A percentile compares a stretch with the other conserved stretches of the same genome.
Evolutionary conservation across 2,888 invertebrate species (phyloP).

Genomic region (Spatulosminthurus flaviceps): DNA sequence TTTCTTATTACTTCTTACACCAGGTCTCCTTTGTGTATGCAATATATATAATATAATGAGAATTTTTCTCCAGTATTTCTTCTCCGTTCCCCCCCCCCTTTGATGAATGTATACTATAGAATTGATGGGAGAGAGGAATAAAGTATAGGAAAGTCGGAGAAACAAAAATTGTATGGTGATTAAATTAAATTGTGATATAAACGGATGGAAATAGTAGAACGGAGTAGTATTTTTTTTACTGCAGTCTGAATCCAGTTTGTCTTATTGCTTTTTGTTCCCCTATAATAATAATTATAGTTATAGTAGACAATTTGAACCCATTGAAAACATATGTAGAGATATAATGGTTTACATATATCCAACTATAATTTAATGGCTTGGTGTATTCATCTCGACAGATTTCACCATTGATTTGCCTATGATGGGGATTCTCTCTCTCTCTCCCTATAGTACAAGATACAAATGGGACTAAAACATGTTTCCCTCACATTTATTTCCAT

Average conservation of each 20-base stretch:
- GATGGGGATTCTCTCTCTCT: too few relatives aligned
- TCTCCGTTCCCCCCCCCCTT: neutral
- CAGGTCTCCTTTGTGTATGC: too few relatives aligned
- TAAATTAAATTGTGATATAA: constrained; percentile 30
- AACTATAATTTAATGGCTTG: constrained; percentile 3
- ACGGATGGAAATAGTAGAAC: too few relatives aligned
- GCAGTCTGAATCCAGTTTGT: neutral
- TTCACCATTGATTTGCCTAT: constrained; percentile 10
- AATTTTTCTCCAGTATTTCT: neutral
- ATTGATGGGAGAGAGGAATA: neutral
- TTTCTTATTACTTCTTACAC: too few relatives aligned
- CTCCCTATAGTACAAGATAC: neutral
- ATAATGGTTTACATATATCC: neutral
- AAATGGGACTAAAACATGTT: neutral
- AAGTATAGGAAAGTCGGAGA: neutral
- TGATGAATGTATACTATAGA: neutral
- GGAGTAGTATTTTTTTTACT: neutral
- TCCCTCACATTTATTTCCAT: neutral
- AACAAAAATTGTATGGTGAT: constrained; percentile 26
- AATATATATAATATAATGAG: neutral
- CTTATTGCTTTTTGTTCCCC: too few relatives aligned
- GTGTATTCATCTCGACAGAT: neutral
- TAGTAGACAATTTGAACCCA: neutral
- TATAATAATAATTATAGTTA: too few relatives aligned
- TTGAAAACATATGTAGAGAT: neutral